Conservation (phyloP, 2,113 vertebrate species). For the Carettochelys insculpta region DNA sequence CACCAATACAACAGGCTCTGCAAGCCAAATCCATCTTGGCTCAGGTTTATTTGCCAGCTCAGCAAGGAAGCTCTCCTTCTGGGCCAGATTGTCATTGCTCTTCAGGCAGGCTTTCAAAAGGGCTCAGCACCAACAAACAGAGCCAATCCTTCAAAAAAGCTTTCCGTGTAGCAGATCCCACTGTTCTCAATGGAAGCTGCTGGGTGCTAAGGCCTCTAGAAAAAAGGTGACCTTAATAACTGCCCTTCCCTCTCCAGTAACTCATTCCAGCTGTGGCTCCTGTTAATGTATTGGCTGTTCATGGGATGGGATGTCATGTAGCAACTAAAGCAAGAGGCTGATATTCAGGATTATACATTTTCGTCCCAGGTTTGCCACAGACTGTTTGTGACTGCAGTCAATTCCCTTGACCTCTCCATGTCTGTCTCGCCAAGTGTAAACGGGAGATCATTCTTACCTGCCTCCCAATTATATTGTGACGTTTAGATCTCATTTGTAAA, state of each 20-base stretch:
- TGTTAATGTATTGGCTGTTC: not conserved
- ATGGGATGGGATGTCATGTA: not conserved
- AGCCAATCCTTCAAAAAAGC: not conserved
- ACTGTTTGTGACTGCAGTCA: not conserved
- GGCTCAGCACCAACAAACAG: not conserved
- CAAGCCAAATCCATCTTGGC: not conserved
- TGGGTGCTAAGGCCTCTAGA: not conserved
- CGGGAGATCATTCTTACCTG: not conserved
- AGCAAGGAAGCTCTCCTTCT: not conserved
- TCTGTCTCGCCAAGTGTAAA: not conserved
- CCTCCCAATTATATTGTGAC: not conserved
- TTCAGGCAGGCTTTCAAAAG: not conserved
- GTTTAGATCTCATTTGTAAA: not conserved
- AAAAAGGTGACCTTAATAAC: not conserved
- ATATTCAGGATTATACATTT: fast-evolving
- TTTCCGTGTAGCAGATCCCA: not conserved
- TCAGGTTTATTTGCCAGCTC: not conserved
- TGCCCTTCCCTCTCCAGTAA: not conserved
- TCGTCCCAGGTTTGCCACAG: fast-evolving
- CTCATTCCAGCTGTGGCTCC: not conserved
- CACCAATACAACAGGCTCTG: not conserved
- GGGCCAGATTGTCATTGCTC: not conserved
- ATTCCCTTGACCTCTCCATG: not conserved
- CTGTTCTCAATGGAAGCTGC: not conserved
- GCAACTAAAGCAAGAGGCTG: not conserved